These are phyloP conservation scores for Lasiurus borealis DNA, from an alignment of 2,113 vertebrate species.

Conservation along the genomic window DNA sequence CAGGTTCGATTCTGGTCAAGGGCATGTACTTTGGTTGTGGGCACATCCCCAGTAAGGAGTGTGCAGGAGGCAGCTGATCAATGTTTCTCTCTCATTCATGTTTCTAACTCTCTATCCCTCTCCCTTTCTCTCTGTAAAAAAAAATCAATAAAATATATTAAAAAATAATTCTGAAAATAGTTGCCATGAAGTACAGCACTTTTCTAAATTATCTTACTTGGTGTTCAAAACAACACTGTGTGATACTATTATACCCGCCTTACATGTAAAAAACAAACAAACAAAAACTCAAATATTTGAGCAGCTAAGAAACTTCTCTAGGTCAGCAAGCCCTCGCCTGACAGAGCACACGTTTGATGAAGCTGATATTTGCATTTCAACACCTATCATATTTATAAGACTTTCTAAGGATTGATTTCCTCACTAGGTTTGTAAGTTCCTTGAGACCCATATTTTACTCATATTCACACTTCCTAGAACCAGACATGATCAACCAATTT, in stretches of 20 bases:
- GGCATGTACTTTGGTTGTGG: too few species aligned
- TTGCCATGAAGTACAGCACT: background rate
- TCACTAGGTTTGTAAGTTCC: background rate
- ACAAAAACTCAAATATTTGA: background rate
- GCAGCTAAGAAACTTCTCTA: background rate
- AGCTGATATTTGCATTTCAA: background rate
- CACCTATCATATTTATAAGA: background rate
- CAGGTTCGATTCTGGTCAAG: too few species aligned
- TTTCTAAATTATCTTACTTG: background rate
- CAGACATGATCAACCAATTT: background rate
- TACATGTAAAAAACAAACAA: background rate
- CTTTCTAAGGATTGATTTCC: background rate
- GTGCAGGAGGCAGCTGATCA: too few species aligned
- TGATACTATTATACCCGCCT: background rate
- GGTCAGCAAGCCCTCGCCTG: background rate
- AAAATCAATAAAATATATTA: too few species aligned
- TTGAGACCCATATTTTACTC: background rate
- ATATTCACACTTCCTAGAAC: background rate
- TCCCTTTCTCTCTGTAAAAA: too few species aligned
- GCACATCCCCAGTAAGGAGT: too few species aligned
- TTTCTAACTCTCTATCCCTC: too few species aligned
- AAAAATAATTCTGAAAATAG: background rate
- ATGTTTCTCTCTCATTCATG: too few species aligned
- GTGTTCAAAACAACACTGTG: background rate
- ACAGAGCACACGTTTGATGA: background rate